Evolutionary conservation across 2,888 invertebrate genomes (phyloP).

Genomic region (Pomacea canaliculata): DNA sequence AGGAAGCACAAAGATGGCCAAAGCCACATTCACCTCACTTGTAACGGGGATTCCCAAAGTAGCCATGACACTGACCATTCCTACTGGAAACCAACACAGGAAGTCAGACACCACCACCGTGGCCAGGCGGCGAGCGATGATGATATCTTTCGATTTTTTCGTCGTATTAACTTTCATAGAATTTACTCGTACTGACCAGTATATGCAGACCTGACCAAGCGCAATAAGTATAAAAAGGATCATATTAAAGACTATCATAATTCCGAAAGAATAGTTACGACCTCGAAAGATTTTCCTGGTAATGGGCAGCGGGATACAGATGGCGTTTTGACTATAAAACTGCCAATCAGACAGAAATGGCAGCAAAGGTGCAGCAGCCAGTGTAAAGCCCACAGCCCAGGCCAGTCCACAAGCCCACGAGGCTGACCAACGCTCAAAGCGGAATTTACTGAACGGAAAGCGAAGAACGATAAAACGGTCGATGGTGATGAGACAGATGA

Average conservation of each 20-base stretch:
- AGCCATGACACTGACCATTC: not conserved
- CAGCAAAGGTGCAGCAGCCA: slow-evolving; percentile 60
- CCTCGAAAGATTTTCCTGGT: not conserved
- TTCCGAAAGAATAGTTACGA: too few relatives aligned
- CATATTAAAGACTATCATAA: too few relatives aligned
- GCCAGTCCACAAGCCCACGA: slow-evolving; percentile 39
- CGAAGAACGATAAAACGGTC: slow-evolving; percentile 77
- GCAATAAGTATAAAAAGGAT: too few relatives aligned
- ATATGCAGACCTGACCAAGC: too few relatives aligned
- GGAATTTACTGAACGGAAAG: slow-evolving; percentile 67
- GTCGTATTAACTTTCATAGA: too few relatives aligned
- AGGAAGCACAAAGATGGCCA: slow-evolving; percentile 4
- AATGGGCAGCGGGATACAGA: slow-evolving; percentile 57
- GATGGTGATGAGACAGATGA: slow-evolving; percentile 76
- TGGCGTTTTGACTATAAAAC: slow-evolving; percentile 57
- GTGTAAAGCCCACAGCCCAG: slow-evolving; percentile 52
- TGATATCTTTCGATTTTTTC: too few relatives aligned
- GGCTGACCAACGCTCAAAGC: slow-evolving; percentile 45
- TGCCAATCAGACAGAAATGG: slow-evolving; percentile 41
- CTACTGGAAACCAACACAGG: too few relatives aligned
- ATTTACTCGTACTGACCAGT: too few relatives aligned
- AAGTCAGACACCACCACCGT: too few relatives aligned
- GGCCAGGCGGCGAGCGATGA: not conserved
- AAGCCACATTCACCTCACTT: slow-evolving; percentile 3
- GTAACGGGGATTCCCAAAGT: not conserved